Base-by-base conservation (phyloP, 2,888 invertebrate genomes). In the Fabriciana adippe region DNA sequence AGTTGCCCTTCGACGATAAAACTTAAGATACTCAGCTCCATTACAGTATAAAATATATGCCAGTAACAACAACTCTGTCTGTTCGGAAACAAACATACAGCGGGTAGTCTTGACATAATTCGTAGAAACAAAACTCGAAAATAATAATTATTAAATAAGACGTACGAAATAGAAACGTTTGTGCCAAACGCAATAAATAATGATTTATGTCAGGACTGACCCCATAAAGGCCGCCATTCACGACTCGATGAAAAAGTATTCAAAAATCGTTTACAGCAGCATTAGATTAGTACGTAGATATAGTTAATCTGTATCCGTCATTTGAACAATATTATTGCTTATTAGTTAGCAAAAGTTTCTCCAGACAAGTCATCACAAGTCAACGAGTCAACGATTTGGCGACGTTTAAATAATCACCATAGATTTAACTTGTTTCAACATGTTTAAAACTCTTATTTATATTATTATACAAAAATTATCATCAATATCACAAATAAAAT, bases 401-500 rank as follows among this genome's bases (percentile, higher is more conserved):
- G 82, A 78, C 55, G 55, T 31, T 79, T 75, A 83, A 86, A 82
- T 82, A 84, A 88, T 86, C 84, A 85, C 84, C 86, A 82, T 85
- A 83, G 87, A 88, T 90, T 88, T 89, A 82, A 86, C 82, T 75
- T 84, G 80, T 86, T 86, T 87, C 85, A 90, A 90, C 88, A 84
- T 81, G 80, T 83, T 81, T 86, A 89, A 90, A 88, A 91, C 88
- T 90, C 89, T 91, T 89, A 66, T 69, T 62, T 70, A 67, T 64
- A 66, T 69, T 89, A 82, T 85, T 83, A 86, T 83, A 89, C 86
- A 90, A 90, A 18, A 90, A 90, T 89, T 88, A 90, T 87, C 83
- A 85, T 87, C 86, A 88, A 89, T 92, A 91, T 91, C 92, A 91
- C 91, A 91, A 91, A 91, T 83, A 81, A 90, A 88, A 90, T 71